Base-by-base conservation (phyloP, 2,113 vertebrate species). In the Neomonachus schauinslandi region DNA sequence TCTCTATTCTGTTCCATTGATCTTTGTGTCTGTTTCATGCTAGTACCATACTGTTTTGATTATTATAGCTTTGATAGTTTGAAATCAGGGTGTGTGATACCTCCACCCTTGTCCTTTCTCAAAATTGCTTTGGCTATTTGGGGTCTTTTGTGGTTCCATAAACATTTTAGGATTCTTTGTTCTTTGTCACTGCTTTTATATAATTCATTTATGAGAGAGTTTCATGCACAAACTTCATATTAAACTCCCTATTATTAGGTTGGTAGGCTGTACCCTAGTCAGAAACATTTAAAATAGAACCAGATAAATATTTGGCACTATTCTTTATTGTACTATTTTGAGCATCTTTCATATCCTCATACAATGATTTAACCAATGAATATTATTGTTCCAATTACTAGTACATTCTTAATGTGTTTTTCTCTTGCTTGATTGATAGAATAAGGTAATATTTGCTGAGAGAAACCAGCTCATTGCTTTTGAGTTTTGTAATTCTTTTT, bases 241-340 rank as follows among this genome's bases (percentile, higher is more conserved):
- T 92, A 26, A 88, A n/a, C 57, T 74, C 16, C 57, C 76, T 76
- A 21, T 63, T 61, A 88, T 77, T 53, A 77, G 36, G 21, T 83
- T 76, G 89, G 67, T 69, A 69, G 67, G 19, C 67, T 55, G 2
- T 69, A 36, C 42, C 15, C 39, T 95, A 46, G 39, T 57, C 49
- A 74, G 74, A 82, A 57, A 82, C 13, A 28, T 95, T 95, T 89
- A 76, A 84, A 89, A 84, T 55, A 53, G 42, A 92, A 31, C 42
- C 21, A 85, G 51, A 42, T 79, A 71, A 90, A 63, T 90, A 80
- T 90, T 94, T 77, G 63, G 36, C 57, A 65, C 28, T 87, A 11
- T 46, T 81, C 51, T 67, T 89, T 55, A 31, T 49, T 90, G 42
- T 53, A 76, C n/a, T 84, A 1, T 84, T 76, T 84, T 90, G 79